Conservation (phyloP, 2,113 vertebrate species). For the Herpailurus yagouaroundi region DNA sequence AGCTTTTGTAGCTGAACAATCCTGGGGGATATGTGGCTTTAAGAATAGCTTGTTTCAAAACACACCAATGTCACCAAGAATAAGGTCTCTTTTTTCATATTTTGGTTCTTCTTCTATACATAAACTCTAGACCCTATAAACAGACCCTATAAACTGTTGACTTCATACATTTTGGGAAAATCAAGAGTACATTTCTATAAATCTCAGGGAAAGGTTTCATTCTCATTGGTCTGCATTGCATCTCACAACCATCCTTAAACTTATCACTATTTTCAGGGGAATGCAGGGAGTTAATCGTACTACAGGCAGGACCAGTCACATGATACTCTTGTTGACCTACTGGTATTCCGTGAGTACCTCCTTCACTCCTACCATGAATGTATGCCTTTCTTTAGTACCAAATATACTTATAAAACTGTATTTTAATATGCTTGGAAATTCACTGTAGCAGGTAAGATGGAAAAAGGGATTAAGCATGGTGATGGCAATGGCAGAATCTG, state of each 20-base stretch:
- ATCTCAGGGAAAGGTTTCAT: background rate
- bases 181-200: background rate
- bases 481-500: background rate
- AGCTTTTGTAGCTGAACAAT: background rate
- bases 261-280: background rate
- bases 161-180: background rate
- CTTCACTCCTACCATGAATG: background rate
- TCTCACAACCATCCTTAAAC: background rate
- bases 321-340: background rate
- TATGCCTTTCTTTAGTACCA: background rate
- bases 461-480: background rate
- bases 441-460: background rate
- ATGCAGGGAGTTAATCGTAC: background rate
- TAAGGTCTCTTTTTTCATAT: background rate
- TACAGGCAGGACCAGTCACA: background rate
- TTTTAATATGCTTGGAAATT: background rate
- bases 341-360: background rate
- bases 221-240: background rate
- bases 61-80: background rate
- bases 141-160: background rate
- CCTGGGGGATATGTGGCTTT: background rate
- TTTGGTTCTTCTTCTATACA: background rate
- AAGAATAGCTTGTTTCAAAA: background rate
- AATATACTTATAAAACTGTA: background rate
- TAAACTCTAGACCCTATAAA: background rate